These are phyloP conservation scores for Geotrypetes seraphini DNA, from an alignment of 2,797 vertebrate genomes.

Conservation along the genomic window DNA sequence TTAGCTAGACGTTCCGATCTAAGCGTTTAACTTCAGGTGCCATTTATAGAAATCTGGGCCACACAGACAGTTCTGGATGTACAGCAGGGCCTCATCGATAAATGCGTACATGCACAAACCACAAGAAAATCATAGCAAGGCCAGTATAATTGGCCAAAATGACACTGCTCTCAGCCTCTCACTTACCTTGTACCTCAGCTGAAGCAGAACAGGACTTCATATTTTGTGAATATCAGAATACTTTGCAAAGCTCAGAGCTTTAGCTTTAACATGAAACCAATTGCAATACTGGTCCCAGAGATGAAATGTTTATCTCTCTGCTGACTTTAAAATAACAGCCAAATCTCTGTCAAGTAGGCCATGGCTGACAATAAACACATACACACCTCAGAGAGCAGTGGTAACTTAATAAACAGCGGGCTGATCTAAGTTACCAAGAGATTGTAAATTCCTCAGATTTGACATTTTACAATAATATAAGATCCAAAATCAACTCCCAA, in stretches of 20 bases:
- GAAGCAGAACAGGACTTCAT: background rate
- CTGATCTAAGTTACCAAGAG: too few relatives aligned
- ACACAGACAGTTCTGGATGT: too few relatives aligned
- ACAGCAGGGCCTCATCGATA: too few relatives aligned
- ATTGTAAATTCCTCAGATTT: slow-evolving; percentile 21
- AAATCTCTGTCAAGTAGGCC: slow-evolving; percentile 5
- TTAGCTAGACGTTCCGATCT: too few relatives aligned
- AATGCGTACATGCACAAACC: too few relatives aligned
- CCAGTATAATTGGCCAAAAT: too few relatives aligned
- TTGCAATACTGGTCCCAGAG: background rate
- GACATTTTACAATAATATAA: slow-evolving; percentile 27
- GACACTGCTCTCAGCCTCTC: too few relatives aligned
- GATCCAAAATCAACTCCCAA: slow-evolving; percentile 12
- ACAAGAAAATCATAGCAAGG: too few relatives aligned
- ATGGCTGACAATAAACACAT: background rate
- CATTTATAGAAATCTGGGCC: too few relatives aligned
- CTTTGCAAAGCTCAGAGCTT: background rate
- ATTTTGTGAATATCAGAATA: background rate
- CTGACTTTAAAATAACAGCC: accelerated
- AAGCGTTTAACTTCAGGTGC: too few relatives aligned
- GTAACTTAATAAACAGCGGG: slow-evolving; percentile 7
- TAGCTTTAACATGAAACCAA: accelerated
- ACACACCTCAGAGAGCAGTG: accelerated
- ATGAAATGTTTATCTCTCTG: slow-evolving; percentile 10
- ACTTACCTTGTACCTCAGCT: background rate